Conservation (phyloP, 2,888 invertebrate species). For the Zeuzera pyrina region DNA sequence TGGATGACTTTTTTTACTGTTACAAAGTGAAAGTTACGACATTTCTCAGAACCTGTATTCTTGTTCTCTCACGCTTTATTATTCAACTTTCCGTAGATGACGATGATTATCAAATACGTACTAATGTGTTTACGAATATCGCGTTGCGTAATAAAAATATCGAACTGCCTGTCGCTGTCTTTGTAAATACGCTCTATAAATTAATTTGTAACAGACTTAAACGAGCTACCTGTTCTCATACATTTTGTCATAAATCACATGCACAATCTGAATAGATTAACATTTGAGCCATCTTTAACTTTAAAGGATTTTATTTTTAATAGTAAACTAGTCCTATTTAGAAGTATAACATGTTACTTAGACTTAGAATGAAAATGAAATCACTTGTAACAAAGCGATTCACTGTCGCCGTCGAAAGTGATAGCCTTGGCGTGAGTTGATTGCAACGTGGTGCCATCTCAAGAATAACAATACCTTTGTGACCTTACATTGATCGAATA, state of each 20-base stretch:
- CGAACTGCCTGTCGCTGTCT: too few species aligned
- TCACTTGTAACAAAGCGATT: slow-evolving; percentile 38
- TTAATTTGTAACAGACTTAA: too few species aligned
- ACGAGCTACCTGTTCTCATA: too few species aligned
- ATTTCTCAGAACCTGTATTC: slow-evolving; percentile 45
- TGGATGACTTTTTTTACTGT: slow-evolving; percentile 37
- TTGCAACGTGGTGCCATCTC: slow-evolving; percentile 29
- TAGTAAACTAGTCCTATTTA: too few species aligned
- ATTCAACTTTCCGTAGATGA: slow-evolving; percentile 51
- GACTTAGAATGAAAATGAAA: slow-evolving; percentile 53
- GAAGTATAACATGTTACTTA: too few species aligned
- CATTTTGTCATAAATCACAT: too few species aligned
- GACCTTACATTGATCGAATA: slow-evolving; percentile 27
- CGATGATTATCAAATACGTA: slow-evolving; percentile 40
- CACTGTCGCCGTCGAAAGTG: slow-evolving; percentile 52
- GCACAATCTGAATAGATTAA: too few species aligned
- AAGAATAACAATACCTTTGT: slow-evolving; percentile 38
- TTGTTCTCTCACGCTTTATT: slow-evolving; percentile 36
- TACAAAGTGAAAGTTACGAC: slow-evolving; percentile 53
- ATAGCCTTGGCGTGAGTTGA: slow-evolving; percentile 48
- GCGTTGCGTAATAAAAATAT: slow-evolving; percentile 25
- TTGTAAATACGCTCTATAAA: too few species aligned
- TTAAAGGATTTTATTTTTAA: too few species aligned
- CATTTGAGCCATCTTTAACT: too few species aligned
- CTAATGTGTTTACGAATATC: slow-evolving; percentile 32